Base-by-base conservation (phyloP, 2,113 vertebrate species). In the Hippocampus zosterae region DNA sequence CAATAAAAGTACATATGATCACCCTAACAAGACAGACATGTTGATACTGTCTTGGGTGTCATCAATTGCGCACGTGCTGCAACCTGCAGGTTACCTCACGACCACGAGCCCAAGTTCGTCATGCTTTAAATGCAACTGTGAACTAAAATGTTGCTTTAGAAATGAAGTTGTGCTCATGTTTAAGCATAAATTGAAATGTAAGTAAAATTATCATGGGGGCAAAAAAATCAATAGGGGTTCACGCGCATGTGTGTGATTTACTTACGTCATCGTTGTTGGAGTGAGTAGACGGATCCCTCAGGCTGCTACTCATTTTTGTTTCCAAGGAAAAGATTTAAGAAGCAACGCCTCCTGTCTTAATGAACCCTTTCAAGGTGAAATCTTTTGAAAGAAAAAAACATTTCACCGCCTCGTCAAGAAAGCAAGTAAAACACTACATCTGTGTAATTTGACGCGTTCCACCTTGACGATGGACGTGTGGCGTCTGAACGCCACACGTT, bases 381-480 rank as follows among this genome's bases (percentile, higher is more conserved):
- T 50, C 42, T 50, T 25, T 48, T 66, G 25, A 48, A 66, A 67
- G 16, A 50, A 67, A 25, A 42, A 23, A 40, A 53, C 27, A 52
- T 11, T 33, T 37, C 16, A 37, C 2, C 9, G 10, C 50, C 48
- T 53, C 46, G 27, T 67, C 27, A 67, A 37, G 65, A 23, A 2
- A 25, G n/a, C 5, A 53, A 67, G 29, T 13, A 8, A 18, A 29
- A 52, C 3, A n/a, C 18, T 23, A 5, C 46, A 53, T 21, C 46
- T 33, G 2, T 53, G 29, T 53, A 18, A 67, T 67, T 53, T 67
- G 65, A 67, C 50, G 12, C 50, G 9, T 13, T 52, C 25, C 33
- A 67, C 46, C 65, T 53, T 67, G 65, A 67, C 65, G 2, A 48
- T 48, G 44, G 25, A 21, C 44, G 65, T 48, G 65, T 50, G 27